Evolutionary conservation across 2,113 vertebrate genomes (phyloP).

Genomic region (Nanorana parkeri): DNA sequence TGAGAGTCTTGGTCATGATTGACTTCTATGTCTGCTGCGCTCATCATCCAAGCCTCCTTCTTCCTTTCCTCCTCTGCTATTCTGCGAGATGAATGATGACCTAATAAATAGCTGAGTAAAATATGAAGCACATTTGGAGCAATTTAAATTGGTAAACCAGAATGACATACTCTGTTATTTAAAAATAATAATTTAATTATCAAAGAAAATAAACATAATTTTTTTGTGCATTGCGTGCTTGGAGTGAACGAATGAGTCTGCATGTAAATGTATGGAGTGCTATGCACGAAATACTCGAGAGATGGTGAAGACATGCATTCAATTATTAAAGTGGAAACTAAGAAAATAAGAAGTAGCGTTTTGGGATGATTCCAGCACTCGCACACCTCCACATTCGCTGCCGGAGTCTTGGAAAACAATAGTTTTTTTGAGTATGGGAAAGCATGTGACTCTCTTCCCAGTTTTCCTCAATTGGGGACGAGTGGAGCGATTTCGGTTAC

Average conservation of each 20-base stretch:
- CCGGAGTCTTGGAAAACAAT: too few relatives aligned
- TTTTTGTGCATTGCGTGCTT: not conserved
- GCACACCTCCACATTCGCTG: too few relatives aligned
- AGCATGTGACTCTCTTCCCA: too few relatives aligned
- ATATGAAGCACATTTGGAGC: not conserved
- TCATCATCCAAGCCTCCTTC: conserved; percentile 2
- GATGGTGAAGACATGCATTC: not conserved
- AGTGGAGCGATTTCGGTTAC: too few relatives aligned
- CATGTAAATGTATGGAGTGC: not conserved
- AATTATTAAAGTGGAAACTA: too few relatives aligned
- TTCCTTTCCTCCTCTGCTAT: not conserved
- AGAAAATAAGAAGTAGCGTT: too few relatives aligned
- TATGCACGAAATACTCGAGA: not conserved
- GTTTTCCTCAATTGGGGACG: too few relatives aligned
- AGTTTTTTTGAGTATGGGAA: too few relatives aligned
- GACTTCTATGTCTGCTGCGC: conserved; percentile 3
- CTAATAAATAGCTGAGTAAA: conserved; percentile 2
- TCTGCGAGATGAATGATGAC: not conserved
- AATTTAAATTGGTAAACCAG: not conserved
- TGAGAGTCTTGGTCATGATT: conserved; percentile 18
- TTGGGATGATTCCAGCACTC: too few relatives aligned
- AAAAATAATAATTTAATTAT: not conserved
- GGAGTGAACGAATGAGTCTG: not conserved
- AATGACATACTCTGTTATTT: too few relatives aligned
- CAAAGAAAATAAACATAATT: not conserved